Evolutionary conservation across 2,888 invertebrate species (phyloP), one percentile per base, ranked within the genome.

Genomic region (Drosophila lutescens): DNA sequence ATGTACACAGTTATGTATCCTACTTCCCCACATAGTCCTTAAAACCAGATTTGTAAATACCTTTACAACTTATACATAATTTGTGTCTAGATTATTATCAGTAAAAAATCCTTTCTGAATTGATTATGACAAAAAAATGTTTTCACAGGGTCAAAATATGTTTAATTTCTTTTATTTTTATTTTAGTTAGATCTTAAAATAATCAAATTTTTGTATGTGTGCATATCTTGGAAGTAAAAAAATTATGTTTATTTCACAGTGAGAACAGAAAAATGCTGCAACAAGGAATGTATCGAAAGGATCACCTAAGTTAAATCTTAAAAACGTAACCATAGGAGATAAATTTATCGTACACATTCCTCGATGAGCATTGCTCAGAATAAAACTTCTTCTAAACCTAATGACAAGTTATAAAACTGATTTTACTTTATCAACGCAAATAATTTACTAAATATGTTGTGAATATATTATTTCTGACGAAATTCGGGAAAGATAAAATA

Each of bases 61-160:
- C 40, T 32, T 34, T 41, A 30, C 34, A 46, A 32, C 38, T 44
- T 54, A 49, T 12, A 23, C 26, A 13, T 41, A 41, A 34, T 34
- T 40, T 53, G 20, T 43, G 32, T 34, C 23, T 38, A 26, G 40
- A 10, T 41, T 46, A 36, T 36, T 20, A 34, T 44, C 43, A 10
- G 1, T 26, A 49, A 50, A 17, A 43, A 50, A 36, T n/a, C 15
- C 26, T 36, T 43, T 44, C 20, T 46, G 53, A 60, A 49, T 43
- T 44, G 40, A 44, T 38, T 32, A 44, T 49, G 63, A 32, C 15
- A 56, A 51, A 46, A n/a, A 40, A 55, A 49, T 38, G 59, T 4
- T 30, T 70, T 71, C 71, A 71, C 70, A 53, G 70, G 70, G 70
- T 47, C 47, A 32, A 47, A 47, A 12, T 34, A 12, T 13, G 34